Conservation (phyloP, 2,888 invertebrate species). For the Ceratothoa steindachneri region DNA sequence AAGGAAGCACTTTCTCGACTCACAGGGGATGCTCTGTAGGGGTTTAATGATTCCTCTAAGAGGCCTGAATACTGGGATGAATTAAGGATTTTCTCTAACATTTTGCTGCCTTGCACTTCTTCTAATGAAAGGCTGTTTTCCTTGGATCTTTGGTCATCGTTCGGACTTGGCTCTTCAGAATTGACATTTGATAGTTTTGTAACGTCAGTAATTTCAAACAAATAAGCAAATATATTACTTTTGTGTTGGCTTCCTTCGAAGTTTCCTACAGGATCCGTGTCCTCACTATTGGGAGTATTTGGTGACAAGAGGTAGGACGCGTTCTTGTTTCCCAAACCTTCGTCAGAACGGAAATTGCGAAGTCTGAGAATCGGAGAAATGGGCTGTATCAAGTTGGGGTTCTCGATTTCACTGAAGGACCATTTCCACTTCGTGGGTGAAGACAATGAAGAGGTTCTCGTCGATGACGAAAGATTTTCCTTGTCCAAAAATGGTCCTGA, state of each 20-base stretch:
- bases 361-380: neutral
- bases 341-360: neutral
- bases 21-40: too few species aligned
- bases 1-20: too few species aligned
- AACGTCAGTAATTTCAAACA: constrained; percentile 4
- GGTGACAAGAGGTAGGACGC: neutral
- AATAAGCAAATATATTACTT: constrained; percentile 7
- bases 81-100: too few species aligned
- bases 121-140: too few species aligned
- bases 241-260: neutral
- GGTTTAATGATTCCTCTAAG: too few species aligned
- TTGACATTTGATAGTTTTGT: neutral
- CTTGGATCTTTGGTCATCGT: neutral
- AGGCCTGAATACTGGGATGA: too few species aligned
- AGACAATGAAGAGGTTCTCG: neutral
- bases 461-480: neutral
- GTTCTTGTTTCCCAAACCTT: neutral
- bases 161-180: neutral
- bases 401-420: constrained; percentile 4
- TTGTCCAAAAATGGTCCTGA: neutral
- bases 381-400: neutral
- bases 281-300: neutral
- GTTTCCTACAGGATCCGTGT: neutral
- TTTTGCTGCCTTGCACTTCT: too few species aligned
- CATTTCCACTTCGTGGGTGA: constrained; percentile 7